phyloP scores from a whole-genome alignment of 2,113 vertebrate species.

The Arvicanthis niloticus region DNA sequence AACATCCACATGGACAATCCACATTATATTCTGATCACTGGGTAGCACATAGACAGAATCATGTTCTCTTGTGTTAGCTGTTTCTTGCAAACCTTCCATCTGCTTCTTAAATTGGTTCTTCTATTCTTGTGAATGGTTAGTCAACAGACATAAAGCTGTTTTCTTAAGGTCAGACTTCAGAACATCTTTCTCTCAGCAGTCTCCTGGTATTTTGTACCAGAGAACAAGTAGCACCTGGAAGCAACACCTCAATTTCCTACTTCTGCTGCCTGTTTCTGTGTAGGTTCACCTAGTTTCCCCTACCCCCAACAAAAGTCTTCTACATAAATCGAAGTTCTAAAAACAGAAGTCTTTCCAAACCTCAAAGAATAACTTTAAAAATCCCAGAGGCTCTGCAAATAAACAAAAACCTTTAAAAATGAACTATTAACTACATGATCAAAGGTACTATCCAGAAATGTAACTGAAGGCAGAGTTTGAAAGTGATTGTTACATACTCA shows the following conservation, averaged over 20 bases:
- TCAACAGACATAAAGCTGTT: not conserved
- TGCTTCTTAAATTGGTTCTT: not conserved
- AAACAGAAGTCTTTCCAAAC: not conserved
- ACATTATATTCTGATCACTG: not conserved
- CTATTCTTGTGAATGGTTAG: not conserved
- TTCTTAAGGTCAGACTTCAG: slow-evolving; percentile 11
- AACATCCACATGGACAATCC: not conserved
- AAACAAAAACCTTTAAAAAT: not conserved
- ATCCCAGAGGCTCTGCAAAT: not conserved
- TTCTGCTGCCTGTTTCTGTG: not conserved
- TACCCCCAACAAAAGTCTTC: not conserved
- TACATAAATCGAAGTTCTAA: not conserved
- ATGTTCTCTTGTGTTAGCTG: not conserved
- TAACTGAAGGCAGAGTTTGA: not conserved
- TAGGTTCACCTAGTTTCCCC: not conserved
- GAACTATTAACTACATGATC: not conserved
- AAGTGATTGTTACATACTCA: not conserved
- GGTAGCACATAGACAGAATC: not conserved
- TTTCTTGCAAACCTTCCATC: not conserved
- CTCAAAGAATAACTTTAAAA: slow-evolving; percentile 29
- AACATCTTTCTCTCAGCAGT: not conserved
- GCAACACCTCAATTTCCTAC: slow-evolving; percentile 3
- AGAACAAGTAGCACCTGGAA: not conserved
- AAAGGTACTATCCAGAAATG: not conserved
- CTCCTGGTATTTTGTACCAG: slow-evolving; percentile 12